Evolutionary conservation across 2,113 vertebrate genomes (phyloP), one percentile per base, ranked within the genome.

Genomic region (Etia nguti): DNA sequence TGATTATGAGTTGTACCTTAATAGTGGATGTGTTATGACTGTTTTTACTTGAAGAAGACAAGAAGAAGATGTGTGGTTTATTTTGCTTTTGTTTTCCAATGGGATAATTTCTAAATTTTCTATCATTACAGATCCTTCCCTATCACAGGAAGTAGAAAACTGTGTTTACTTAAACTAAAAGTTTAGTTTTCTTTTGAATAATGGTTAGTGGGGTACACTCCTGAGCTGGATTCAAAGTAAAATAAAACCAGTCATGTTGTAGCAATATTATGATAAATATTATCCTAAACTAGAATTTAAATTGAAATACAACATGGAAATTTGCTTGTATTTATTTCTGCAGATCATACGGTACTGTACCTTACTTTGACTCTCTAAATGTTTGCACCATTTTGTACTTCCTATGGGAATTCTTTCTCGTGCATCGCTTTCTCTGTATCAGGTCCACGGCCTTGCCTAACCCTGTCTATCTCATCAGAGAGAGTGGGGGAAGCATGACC

Each of bases 401-500:
- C 10, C 34, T 68, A n/a, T 83, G 36, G 43, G 85, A 80, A 91
- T 86, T 88, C 36, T 38, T 65, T 80, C 81, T 85, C 9, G 52
- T 65, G 88, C 81, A 87, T 90, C 62, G 55, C 65, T 91, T 90
- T 90, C 29, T 46, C 59, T 31, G 26, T 43, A 22, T 88, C 81
- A 24, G 68, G 41, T 87, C 79, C 26, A 57, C 62, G 79, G 82
- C 91, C 88, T 80, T 36, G 31, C 41, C 88, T 81, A 31, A 89
- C 88, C 88, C 83, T 48, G 83, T 82, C 89, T 60, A 43, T 92
- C 86, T 86, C 88, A 79, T 91, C 48, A 62, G 85, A 90, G 79
- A 68, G 82, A 88, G 83, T 52, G 62, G 59, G 83, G 46, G 80
- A 90, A 91, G 80, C 86, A 89, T 94, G 92, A 93, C 92, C 93